Evolutionary conservation across 2,888 invertebrate genomes (phyloP).

Genomic region (Xiphydria camelus): DNA sequence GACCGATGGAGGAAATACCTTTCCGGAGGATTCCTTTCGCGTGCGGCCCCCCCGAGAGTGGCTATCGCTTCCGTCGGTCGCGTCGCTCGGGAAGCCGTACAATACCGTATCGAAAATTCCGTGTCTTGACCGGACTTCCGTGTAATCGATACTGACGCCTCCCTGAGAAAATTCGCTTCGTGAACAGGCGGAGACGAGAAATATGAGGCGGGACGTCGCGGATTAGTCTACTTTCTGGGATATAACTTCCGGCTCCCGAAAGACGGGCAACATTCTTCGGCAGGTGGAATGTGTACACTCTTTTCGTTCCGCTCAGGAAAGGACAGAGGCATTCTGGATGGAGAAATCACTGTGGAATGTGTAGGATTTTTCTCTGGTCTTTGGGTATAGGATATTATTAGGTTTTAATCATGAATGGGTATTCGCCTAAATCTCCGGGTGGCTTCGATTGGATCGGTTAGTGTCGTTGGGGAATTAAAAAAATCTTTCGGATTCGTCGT

Average conservation of each 20-base stretch:
- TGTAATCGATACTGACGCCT: constrained; percentile 37
- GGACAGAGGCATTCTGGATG: constrained; percentile 25
- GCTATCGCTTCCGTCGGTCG: too few species aligned
- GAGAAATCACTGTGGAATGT: too few species aligned
- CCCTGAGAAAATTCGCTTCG: constrained; percentile 38
- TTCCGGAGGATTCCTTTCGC: too few species aligned
- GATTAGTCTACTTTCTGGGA: constrained; percentile 35
- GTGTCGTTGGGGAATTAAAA: constrained; percentile 20
- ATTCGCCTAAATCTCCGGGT: constrained; percentile 26
- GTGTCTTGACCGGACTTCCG: too few species aligned
- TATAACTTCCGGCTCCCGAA: constrained; percentile 32
- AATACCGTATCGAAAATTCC: too few species aligned
- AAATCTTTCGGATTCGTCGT: constrained; percentile 28
- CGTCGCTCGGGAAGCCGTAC: too few species aligned
- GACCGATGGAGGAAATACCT: too few species aligned
- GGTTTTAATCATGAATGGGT: too few species aligned
- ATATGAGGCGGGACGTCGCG: not conserved
- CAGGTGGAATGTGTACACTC: constrained; percentile 21
- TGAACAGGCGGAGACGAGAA: too few species aligned
- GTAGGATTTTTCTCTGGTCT: not conserved
- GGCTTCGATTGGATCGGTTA: constrained; percentile 20
- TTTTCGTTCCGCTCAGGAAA: constrained; percentile 29
- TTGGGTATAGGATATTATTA: not conserved
- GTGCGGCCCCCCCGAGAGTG: too few species aligned
- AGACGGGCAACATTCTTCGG: constrained; percentile 21